These are phyloP conservation scores for Sebastes hubbsi DNA, from an alignment of 2,797 vertebrate species.

Conservation along the genomic window DNA sequence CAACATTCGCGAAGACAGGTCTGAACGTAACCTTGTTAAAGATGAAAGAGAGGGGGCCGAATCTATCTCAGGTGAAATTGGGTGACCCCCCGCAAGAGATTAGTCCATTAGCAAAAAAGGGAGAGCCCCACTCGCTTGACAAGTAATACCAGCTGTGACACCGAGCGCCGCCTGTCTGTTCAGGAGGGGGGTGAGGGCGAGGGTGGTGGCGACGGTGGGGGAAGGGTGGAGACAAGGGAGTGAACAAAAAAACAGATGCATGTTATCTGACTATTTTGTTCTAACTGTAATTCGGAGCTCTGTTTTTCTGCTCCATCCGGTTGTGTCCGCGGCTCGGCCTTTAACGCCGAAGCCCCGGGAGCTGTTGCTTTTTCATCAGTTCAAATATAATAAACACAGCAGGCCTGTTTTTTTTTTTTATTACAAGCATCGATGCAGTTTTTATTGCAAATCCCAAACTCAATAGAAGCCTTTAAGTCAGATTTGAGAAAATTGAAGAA, in stretches of 20 bases:
- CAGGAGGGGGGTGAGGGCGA: constrained; percentile 33
- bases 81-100: constrained; percentile 67
- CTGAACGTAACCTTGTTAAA: constrained; percentile 56
- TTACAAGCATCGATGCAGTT: constrained; percentile 41
- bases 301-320: constrained; percentile 25
- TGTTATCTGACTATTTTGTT: constrained; percentile 67
- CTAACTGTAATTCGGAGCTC: constrained; percentile 46
- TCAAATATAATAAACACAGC: constrained; percentile 48
- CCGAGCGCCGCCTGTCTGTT: constrained; percentile 62
- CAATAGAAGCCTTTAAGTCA: constrained; percentile 20
- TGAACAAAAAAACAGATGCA: constrained; percentile 79
- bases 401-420: constrained; percentile 19
- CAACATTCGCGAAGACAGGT: constrained; percentile 32
- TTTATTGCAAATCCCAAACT: constrained; percentile 52
- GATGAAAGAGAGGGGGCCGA: constrained; percentile 58
- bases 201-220: constrained; percentile 42
- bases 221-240: constrained; percentile 63
- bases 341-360: background rate
- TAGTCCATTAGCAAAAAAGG: constrained; percentile 74
- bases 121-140: constrained; percentile 76
- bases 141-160: constrained; percentile 82
- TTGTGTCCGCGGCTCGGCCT: constrained; percentile 7
- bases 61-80: constrained; percentile 74
- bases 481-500: constrained; percentile 15
- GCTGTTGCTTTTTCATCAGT: constrained; percentile 25